phyloP scores from a whole-genome alignment of 2,888 invertebrate species.

The Andrena bicolor region DNA sequence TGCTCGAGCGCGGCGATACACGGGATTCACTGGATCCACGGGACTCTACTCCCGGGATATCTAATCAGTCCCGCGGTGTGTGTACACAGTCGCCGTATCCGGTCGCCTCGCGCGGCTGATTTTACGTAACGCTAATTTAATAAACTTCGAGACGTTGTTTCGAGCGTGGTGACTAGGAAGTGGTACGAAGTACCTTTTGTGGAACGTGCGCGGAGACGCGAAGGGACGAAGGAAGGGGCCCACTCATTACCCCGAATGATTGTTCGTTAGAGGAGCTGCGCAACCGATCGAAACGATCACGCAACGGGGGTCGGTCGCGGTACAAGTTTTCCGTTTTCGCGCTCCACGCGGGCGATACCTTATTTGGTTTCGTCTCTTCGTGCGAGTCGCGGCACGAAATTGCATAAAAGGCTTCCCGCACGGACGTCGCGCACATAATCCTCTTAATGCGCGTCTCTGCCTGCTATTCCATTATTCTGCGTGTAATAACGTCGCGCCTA shows the following conservation, averaged over 20 bases:
- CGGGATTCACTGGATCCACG: too few species aligned
- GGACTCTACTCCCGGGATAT: background rate
- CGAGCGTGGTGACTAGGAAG: background rate
- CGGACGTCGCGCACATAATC: slow-evolving; percentile 19
- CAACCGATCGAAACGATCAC: slow-evolving; percentile 29
- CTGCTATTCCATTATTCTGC: slow-evolving; percentile 13
- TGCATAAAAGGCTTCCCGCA: slow-evolving; percentile 54
- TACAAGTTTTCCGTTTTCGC: slow-evolving; percentile 41
- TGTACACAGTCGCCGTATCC: background rate
- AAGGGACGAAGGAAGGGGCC: background rate
- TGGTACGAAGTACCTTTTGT: too few species aligned
- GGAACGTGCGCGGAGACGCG: too few species aligned
- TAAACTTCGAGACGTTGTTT: too few species aligned
- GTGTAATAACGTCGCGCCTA: too few species aligned
- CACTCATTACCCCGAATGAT: background rate
- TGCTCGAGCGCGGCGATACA: background rate
- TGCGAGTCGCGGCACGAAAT: slow-evolving; percentile 43
- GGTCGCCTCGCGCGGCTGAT: too few species aligned
- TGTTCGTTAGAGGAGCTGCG: slow-evolving; percentile 2
- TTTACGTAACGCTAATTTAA: too few species aligned
- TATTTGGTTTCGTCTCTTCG: slow-evolving; percentile 62
- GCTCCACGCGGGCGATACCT: slow-evolving; percentile 34
- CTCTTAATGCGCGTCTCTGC: slow-evolving; percentile 4
- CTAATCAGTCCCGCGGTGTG: background rate
- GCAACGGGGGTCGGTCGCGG: slow-evolving; percentile 34